Percentiles rank a stretch among this genome's conserved stretches.
Conservation (phyloP, 2,797 vertebrate species). For the Tolypeutes matacus region DNA sequence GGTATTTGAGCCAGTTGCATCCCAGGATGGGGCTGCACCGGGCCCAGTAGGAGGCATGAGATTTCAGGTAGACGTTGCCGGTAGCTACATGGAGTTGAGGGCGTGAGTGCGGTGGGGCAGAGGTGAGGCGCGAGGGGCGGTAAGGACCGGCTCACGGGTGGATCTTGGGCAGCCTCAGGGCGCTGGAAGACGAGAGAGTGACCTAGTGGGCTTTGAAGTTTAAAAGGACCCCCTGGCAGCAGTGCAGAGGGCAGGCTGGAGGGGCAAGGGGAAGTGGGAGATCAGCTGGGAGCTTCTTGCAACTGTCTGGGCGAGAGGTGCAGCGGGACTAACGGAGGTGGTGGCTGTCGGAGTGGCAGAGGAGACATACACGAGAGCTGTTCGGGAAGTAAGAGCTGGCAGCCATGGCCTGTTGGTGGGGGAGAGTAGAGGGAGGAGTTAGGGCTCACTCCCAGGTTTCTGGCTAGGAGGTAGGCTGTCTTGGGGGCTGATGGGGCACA, state of each 20-base stretch:
- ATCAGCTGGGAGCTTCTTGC: neutral
- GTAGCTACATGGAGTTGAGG: neutral
- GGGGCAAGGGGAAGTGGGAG: too few relatives aligned
- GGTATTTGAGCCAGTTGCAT: neutral
- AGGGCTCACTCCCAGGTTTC: too few relatives aligned
- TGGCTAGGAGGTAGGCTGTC: too few relatives aligned
- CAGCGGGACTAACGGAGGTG: fast-evolving
- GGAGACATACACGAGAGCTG: fast-evolving
- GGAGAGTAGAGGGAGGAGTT: too few relatives aligned
- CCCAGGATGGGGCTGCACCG: neutral
- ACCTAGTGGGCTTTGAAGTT: neutral
- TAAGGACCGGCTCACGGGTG: neutral
- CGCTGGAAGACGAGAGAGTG: neutral
- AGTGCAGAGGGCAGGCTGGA: neutral
- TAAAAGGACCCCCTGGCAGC: neutral
- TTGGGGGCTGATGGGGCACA: neutral
- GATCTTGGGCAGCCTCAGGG: neutral
- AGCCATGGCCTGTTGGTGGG: neutral
- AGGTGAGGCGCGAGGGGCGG: neutral
- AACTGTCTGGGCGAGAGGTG: neutral
- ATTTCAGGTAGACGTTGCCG: too few relatives aligned
- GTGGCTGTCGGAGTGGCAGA: too few relatives aligned
- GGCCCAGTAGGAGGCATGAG: neutral
- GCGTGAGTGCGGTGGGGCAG: neutral
- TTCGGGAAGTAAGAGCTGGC: fast-evolving